Conservation (phyloP, 2,797 vertebrate species). For the Steatocranus sp. region DNA sequence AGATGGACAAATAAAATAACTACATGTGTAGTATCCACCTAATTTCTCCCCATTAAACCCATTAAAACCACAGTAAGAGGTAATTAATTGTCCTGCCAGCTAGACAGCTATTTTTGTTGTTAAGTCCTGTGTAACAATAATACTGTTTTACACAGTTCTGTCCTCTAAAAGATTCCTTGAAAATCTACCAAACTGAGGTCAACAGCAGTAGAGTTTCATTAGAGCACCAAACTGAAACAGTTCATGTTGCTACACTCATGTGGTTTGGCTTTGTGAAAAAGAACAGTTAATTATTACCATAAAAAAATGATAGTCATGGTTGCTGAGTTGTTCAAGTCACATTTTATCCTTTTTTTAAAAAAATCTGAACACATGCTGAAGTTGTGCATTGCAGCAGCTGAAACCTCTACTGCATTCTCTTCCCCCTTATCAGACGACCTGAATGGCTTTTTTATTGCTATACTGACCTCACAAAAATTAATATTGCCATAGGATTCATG, state of each 20-base stretch:
- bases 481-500: not conserved
- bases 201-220: not conserved
- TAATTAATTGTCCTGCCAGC: not conserved
- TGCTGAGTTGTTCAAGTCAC: not conserved
- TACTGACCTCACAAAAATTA: not conserved
- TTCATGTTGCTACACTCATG: not conserved
- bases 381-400: not conserved
- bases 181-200: not conserved
- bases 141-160: not conserved
- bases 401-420: not conserved
- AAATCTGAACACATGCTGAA: not conserved
- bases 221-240: not conserved
- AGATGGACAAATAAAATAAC: not conserved
- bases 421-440: not conserved
- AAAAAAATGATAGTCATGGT: not conserved
- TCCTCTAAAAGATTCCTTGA: not conserved
- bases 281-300: not conserved
- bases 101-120: not conserved
- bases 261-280: not conserved
- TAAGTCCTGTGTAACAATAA: not conserved
- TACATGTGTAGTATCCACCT: not conserved
- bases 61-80: not conserved
- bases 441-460: not conserved
- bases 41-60: not conserved
- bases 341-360: accelerated